Conservation (phyloP, 2,113 vertebrate species). For the Cacatua alba region DNA sequence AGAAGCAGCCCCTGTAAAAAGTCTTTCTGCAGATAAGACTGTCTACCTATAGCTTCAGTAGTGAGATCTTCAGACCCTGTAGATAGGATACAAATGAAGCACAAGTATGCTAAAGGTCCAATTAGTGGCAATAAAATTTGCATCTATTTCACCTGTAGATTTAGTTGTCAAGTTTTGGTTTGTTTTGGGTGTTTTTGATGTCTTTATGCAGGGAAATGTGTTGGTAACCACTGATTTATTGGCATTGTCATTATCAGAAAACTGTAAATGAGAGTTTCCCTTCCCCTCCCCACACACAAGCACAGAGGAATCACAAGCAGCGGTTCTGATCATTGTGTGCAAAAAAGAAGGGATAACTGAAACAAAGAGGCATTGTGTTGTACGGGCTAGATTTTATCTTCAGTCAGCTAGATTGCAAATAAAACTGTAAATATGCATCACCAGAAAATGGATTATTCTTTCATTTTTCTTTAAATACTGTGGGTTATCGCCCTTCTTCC, state of each 20-base stretch:
- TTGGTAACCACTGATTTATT: background rate
- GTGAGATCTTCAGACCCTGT: background rate
- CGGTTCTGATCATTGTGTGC: background rate
- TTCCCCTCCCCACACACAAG: background rate
- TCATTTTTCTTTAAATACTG: background rate
- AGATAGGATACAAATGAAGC: background rate
- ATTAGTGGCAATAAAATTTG: background rate
- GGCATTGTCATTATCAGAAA: background rate
- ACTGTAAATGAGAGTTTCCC: background rate
- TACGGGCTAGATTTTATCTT: background rate
- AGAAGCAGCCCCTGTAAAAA: background rate
- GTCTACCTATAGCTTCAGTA: background rate
- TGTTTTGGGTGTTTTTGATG: background rate
- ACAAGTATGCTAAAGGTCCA: background rate
- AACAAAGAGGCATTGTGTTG: background rate
- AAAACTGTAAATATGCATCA: constrained; percentile 16
- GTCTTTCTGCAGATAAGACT: background rate
- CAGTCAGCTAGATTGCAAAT: constrained; percentile 20
- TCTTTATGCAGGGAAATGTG: background rate
- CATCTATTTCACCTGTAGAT: background rate
- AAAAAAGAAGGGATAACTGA: background rate
- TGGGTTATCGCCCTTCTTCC: background rate
- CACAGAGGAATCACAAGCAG: background rate
- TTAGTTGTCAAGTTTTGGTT: background rate
- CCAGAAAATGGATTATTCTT: background rate